Base-by-base conservation (phyloP, 2,113 vertebrate species). In the Columba livia region DNA sequence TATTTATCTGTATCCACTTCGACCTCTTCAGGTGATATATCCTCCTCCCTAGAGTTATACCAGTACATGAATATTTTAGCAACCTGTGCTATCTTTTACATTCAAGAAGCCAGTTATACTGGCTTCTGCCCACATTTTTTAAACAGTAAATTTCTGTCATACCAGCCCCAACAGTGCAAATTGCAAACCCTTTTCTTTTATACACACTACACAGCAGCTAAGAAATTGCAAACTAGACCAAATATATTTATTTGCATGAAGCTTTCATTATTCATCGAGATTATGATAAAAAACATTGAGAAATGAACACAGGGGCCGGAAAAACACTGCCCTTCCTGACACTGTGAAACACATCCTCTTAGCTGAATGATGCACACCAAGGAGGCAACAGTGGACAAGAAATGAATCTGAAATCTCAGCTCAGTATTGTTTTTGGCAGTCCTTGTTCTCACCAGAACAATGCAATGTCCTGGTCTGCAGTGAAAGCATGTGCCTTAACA, bases 51-150 rank as follows among this genome's bases (percentile, higher is more conserved):
- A 44, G 60, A 83, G 56, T 51, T 86, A 75, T 15, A 1, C 42
- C 2, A 5, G 15, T 11, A 72, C 84, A 86, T 95, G 12, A 97
- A 93, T 96, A 97, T 93, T 96, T 96, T 61, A 97, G 61, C 57
- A 62, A 40, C 42, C 50, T 50, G 69, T 38, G 50, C 60, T 71
- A 47, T 72, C 70, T 83, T 75, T 94, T 84, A 83, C 77, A 62
- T 10, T 47, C 15, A 72, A 48, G 29, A 38, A 38, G 38, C 38
- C 38, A 38, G 38, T 38, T 38, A 38, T 38, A 38, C 7, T 4
- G 5, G 60, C 18, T 72, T 86, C 66, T 53, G 58, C 14, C 21
- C 54, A 34, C 0, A 0, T 11, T 67, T 62, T 19, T 32, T 24
- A 88, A 94, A 84, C 0, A 0, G 29, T 3, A 28, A 12, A 11